Evolutionary conservation across 2,888 invertebrate genomes (phyloP).

Genomic region (Protula sp.): DNA sequence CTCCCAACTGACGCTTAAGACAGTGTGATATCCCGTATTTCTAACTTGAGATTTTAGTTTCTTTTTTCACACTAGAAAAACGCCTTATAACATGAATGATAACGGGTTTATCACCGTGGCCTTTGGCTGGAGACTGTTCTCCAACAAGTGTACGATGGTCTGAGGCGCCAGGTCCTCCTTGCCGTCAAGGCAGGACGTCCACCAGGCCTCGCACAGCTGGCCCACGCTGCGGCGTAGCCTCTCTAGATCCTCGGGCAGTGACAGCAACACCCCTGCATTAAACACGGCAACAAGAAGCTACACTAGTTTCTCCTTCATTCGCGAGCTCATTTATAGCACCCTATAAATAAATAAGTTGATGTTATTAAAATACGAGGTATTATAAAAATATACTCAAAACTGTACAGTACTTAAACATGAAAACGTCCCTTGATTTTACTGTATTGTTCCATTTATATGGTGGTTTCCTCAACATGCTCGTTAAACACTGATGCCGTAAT

Average conservation of each 20-base stretch:
- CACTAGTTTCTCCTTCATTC: too few relatives aligned
- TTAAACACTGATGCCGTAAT: too few relatives aligned
- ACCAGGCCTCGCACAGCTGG: conserved; percentile 41
- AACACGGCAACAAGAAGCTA: too few relatives aligned
- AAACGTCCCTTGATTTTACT: too few relatives aligned
- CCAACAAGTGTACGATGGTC: conserved; percentile 32
- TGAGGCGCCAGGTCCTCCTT: conserved; percentile 32
- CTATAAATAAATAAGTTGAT: too few relatives aligned
- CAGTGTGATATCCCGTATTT: too few relatives aligned
- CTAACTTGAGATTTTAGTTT: not conserved
- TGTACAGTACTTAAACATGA: too few relatives aligned
- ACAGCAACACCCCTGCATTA: conserved; percentile 8
- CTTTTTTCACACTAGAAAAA: not conserved
- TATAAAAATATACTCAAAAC: not conserved
- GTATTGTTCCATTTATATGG: too few relatives aligned
- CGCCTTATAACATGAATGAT: not conserved
- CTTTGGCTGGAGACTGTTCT: conserved; percentile 25
- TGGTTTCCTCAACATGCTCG: too few relatives aligned
- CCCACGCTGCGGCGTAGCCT: conserved; percentile 30
- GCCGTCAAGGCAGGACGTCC: conserved; percentile 31
- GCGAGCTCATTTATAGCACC: too few relatives aligned
- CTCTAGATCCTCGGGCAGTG: conserved; percentile 24
- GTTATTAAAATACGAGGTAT: too few relatives aligned
- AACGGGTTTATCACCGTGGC: conserved; percentile 15
- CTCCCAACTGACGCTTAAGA: too few relatives aligned